phyloP scores from a whole-genome alignment of 2,888 invertebrate species.

The Mimas tiliae region DNA sequence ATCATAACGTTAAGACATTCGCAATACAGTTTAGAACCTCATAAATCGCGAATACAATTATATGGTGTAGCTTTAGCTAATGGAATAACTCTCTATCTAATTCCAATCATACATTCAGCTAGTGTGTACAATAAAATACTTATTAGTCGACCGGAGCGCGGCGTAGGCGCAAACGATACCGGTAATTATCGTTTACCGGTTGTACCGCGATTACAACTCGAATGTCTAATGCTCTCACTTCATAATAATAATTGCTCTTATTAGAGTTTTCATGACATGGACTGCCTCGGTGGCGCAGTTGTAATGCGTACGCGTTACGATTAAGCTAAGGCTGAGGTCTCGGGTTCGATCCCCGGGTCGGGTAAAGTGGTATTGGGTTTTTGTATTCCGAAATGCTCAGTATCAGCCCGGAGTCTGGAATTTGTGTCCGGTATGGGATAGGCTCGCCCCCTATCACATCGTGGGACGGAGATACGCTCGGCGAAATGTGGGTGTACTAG shows the following conservation, averaged over 20 bases:
- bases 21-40: neutral
- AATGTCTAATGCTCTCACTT: slow-evolving; percentile 29
- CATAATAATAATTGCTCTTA: slow-evolving; percentile 26
- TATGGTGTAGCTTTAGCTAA: neutral
- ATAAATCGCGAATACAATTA: slow-evolving; percentile 15
- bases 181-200: slow-evolving; percentile 26
- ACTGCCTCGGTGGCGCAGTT: too few relatives aligned
- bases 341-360: too few relatives aligned
- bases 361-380: too few relatives aligned
- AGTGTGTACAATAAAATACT: slow-evolving; percentile 1
- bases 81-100: neutral
- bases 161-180: slow-evolving; percentile 22
- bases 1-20: neutral
- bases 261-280: slow-evolving; percentile 25
- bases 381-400: too few relatives aligned
- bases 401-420: too few relatives aligned
- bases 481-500: too few relatives aligned
- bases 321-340: too few relatives aligned
- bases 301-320: too few relatives aligned
- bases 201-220: slow-evolving; percentile 21
- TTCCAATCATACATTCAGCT: slow-evolving; percentile 9
- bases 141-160: neutral
- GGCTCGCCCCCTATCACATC: too few relatives aligned
- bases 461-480: too few relatives aligned
- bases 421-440: too few relatives aligned